These are phyloP conservation scores for Brachynemurus nebulosus DNA, from an alignment of 2,888 invertebrate species.

Conservation along the genomic window DNA sequence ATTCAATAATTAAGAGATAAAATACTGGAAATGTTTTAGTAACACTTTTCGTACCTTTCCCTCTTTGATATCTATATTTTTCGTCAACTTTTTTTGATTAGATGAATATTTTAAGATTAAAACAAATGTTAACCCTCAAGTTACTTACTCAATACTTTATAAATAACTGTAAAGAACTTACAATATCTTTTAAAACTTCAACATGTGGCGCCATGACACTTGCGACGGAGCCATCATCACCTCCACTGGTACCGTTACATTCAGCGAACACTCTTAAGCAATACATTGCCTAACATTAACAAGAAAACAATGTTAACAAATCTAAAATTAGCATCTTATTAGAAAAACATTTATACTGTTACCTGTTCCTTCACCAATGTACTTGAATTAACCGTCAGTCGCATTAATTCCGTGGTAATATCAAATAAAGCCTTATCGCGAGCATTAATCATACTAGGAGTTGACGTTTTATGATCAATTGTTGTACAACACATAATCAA, in stretches of 20 bases:
- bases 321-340: no score
- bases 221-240: conserved; percentile 55
- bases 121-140: no score
- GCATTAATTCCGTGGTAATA: conserved; percentile 80
- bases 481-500: background rate
- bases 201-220: conserved; percentile 92
- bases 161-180: no score
- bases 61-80: no score
- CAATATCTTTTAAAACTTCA: conserved; percentile 83
- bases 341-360: no score
- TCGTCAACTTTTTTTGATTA: no score
- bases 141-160: no score
- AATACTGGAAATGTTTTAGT: no score
- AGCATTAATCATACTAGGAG: conserved; percentile 32
- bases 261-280: conserved; percentile 6
- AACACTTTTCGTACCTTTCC: no score
- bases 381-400: conserved; percentile 54
- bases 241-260: background rate
- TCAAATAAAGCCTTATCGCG: conserved; percentile 66
- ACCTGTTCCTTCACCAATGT: background rate
- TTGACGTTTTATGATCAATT: background rate
- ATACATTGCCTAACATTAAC: conserved; percentile 1
- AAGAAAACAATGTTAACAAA: background rate
- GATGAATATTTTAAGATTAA: no score
- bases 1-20: no score